Evolutionary conservation across 2,113 vertebrate species (phyloP).

Genomic region (Emydura subglobosa): DNA sequence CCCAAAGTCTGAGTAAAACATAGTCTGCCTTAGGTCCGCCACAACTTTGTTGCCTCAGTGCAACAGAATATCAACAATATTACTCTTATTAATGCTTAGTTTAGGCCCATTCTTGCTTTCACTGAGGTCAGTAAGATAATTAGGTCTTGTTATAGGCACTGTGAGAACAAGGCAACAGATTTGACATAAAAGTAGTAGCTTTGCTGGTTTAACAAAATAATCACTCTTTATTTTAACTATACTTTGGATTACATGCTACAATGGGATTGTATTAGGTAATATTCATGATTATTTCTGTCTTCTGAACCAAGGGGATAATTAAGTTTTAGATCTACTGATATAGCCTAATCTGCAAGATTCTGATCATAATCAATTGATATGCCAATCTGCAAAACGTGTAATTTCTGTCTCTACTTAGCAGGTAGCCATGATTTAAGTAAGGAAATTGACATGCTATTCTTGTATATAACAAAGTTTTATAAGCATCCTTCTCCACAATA

Average conservation of each 20-base stretch:
- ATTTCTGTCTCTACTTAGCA: constrained; percentile 48
- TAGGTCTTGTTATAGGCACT: not conserved
- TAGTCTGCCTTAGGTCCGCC: not conserved
- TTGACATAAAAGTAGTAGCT: not conserved
- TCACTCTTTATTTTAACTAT: not conserved
- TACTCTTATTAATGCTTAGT: not conserved
- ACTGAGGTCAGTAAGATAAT: not conserved
- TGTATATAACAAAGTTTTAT: constrained; percentile 18
- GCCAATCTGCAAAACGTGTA: constrained; percentile 9
- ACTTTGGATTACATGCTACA: not conserved
- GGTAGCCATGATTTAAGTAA: constrained; percentile 35
- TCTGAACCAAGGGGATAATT: constrained; percentile 16
- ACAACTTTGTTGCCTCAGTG: not conserved
- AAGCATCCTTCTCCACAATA: constrained; percentile 12
- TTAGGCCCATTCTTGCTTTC: not conserved
- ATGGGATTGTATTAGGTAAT: rapidly evolving
- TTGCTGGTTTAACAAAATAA: not conserved
- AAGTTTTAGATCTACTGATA: constrained; percentile 33
- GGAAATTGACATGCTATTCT: constrained; percentile 39
- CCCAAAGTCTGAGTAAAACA: not conserved
- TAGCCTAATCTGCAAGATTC: not conserved
- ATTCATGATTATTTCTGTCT: constrained; percentile 39
- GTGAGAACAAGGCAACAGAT: not conserved
- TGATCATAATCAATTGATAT: not conserved
- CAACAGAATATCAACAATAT: not conserved